Evolutionary conservation across 2,888 invertebrate genomes (phyloP).

Genomic region (Pseudococcus viburni): DNA sequence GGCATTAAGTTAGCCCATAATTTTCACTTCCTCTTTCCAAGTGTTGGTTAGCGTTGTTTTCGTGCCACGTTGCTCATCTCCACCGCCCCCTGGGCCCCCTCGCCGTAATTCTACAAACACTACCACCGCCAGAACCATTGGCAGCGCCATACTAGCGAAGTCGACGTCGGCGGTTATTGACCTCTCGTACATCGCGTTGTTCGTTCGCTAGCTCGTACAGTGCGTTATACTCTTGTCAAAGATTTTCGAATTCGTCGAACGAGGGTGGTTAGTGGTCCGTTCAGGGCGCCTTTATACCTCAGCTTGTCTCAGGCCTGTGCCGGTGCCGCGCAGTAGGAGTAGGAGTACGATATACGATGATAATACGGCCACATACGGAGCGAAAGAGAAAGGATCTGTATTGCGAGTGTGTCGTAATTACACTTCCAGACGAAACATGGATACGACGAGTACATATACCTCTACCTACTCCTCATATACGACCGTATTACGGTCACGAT

Average conservation of each 20-base stretch:
- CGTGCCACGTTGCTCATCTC: slow-evolving; percentile 11
- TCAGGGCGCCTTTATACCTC: slow-evolving; percentile 16
- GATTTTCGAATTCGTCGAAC: background rate
- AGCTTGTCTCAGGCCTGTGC: background rate
- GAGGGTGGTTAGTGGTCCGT: slow-evolving; percentile 46
- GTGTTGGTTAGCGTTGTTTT: slow-evolving; percentile 19
- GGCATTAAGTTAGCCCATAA: slow-evolving; percentile 40
- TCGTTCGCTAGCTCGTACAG: background rate
- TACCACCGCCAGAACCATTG: too few relatives aligned
- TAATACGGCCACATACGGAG: background rate
- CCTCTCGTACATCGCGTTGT: background rate
- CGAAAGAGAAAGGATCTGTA: background rate
- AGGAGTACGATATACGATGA: background rate
- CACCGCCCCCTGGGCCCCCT: background rate
- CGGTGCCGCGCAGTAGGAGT: background rate
- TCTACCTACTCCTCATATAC: too few relatives aligned
- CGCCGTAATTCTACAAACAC: background rate
- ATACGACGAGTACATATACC: background rate
- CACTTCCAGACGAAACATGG: slow-evolving; percentile 1
- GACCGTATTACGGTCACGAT: background rate
- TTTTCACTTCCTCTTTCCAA: slow-evolving; percentile 43
- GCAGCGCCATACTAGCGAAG: background rate
- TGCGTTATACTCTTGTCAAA: background rate
- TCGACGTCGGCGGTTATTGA: slow-evolving; percentile 25
- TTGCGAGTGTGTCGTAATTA: background rate